phyloP scores from a whole-genome alignment of 92 coral and sea anemone genomes.

The Phenganax marumi region DNA sequence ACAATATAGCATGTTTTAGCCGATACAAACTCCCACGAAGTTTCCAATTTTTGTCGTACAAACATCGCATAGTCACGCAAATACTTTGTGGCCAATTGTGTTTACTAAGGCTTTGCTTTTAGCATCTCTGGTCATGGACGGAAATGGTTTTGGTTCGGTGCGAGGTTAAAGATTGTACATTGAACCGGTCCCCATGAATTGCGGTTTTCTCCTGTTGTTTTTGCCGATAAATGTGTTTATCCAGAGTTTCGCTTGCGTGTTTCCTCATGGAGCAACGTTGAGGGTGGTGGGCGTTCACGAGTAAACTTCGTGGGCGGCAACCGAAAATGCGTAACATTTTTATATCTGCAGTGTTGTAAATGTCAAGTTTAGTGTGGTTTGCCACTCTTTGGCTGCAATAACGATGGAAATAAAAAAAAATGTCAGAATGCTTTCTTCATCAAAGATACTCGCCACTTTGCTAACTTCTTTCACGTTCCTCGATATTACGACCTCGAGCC shows the following conservation, averaged over 20 bases:
- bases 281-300: background rate
- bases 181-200: constrained; percentile 9
- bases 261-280: background rate
- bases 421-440: no score
- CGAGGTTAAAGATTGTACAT: constrained; percentile 1
- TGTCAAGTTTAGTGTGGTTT: no score
- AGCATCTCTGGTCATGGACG: no score
- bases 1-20: constrained; percentile 3
- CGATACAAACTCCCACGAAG: background rate
- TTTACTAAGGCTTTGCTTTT: no score
- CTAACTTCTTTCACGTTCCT: background rate
- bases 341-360: no score
- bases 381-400: no score
- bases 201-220: constrained; percentile 20
- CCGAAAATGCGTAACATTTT: background rate
- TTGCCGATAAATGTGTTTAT: constrained; percentile 15
- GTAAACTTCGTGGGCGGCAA: background rate
- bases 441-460: no score
- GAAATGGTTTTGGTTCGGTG: no score
- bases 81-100: no score
- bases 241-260: background rate
- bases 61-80: no score
- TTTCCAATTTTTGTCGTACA: background rate
- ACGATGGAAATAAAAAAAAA: no score
- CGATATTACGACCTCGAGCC: background rate